These are phyloP conservation scores for Epirrhoe alternata DNA, from an alignment of 2,888 invertebrate genomes.

Conservation along the genomic window DNA sequence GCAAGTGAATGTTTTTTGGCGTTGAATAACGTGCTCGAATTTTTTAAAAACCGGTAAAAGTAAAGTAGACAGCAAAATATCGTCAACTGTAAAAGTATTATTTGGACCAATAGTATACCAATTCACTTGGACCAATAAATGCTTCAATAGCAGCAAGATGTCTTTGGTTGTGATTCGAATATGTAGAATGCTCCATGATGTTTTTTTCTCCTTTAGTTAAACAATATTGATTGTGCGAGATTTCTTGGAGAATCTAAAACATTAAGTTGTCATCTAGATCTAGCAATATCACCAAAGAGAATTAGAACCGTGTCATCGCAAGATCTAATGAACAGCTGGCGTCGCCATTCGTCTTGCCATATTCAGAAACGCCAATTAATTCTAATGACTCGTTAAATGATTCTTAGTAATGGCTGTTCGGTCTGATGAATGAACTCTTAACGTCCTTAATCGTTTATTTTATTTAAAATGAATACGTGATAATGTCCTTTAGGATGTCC, in stretches of 20 bases:
- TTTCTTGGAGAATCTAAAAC: not conserved
- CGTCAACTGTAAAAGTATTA: too few relatives aligned
- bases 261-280: not conserved
- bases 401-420: constrained; percentile 13
- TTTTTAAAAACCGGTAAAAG: too few relatives aligned
- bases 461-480: not conserved
- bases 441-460: not conserved
- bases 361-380: constrained; percentile 18
- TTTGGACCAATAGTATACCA: too few relatives aligned
- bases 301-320: not conserved
- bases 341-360: constrained; percentile 12
- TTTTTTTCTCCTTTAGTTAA: too few relatives aligned
- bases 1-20: not conserved
- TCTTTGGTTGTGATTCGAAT: too few relatives aligned
- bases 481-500: not conserved
- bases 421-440: constrained; percentile 8
- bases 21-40: not conserved
- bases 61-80: too few relatives aligned
- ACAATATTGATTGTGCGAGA: too few relatives aligned
- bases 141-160: too few relatives aligned
- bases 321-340: constrained; percentile 10
- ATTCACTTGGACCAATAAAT: too few relatives aligned
- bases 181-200: too few relatives aligned
- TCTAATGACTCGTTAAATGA: constrained; percentile 19
- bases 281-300: not conserved